phyloP scores from a whole-genome alignment of 2,797 vertebrate species.

The Galago senegalensis region DNA sequence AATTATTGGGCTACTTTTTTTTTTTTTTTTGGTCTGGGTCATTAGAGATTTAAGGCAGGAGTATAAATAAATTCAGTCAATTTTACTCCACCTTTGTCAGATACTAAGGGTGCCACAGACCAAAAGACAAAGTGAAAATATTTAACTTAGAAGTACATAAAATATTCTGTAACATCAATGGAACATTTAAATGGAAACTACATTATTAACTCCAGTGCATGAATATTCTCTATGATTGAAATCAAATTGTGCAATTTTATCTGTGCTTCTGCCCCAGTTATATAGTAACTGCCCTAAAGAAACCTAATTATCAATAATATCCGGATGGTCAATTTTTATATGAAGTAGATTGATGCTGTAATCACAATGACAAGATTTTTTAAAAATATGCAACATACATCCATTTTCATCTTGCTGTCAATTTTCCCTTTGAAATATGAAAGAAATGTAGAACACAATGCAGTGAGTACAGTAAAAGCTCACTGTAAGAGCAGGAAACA shows the following conservation, averaged over 20 bases:
- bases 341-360: slow-evolving; percentile 8
- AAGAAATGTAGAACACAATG: neutral
- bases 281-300: neutral
- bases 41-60: neutral
- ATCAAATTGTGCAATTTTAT: neutral
- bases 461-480: neutral
- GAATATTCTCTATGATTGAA: neutral
- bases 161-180: neutral
- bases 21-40: neutral
- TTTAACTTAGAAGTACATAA: neutral
- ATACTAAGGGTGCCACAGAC: neutral
- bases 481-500: neutral
- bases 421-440: neutral
- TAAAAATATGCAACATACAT: neutral
- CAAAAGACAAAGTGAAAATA: neutral
- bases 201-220: neutral
- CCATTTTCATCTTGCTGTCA: neutral
- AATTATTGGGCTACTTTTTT: neutral
- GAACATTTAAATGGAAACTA: neutral
- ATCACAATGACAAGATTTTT: neutral
- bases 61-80: neutral
- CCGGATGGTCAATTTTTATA: neutral
- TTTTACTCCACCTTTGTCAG: neutral
- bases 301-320: neutral
- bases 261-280: neutral